Evolutionary conservation across 2,113 vertebrate species (phyloP).

Genomic region (Mungos mungo): DNA sequence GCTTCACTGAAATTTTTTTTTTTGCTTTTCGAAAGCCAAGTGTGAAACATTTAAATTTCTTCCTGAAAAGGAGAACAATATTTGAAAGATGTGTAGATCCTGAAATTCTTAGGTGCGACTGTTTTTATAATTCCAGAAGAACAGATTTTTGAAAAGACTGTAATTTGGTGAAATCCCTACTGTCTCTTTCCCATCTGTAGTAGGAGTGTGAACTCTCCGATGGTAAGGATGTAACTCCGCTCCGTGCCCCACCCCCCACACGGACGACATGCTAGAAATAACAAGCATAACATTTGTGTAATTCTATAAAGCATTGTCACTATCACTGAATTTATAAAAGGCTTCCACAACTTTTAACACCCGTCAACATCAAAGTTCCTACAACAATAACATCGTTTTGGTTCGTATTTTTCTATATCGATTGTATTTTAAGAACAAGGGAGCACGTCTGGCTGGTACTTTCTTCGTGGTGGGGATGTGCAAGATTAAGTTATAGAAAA

Average conservation of each 20-base stretch:
- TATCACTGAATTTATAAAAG: neutral
- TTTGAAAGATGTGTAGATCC: neutral
- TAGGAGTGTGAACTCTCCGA: neutral
- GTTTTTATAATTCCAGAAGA: conserved; percentile 43
- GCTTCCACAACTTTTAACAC: conserved; percentile 44
- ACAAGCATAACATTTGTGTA: neutral
- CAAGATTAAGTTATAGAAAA: conserved; percentile 74
- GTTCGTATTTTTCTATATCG: conserved; percentile 23
- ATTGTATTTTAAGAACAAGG: conserved; percentile 37
- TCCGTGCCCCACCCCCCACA: neutral
- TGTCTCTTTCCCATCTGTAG: neutral
- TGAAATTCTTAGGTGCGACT: neutral
- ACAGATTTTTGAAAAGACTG: neutral
- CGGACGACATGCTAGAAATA: neutral
- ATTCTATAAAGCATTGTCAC: neutral
- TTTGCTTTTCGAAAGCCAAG: conserved; percentile 62
- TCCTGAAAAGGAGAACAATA: conserved; percentile 49
- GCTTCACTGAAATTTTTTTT: conserved; percentile 80
- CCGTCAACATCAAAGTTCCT: neutral
- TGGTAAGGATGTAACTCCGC: neutral
- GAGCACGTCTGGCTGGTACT: neutral
- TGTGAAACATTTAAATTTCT: conserved; percentile 57
- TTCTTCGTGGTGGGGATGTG: conserved; percentile 16
- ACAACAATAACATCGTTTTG: conserved; percentile 43
- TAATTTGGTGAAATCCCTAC: neutral